phyloP scores from a whole-genome alignment of 2,888 invertebrate species.

The Scrobipalpa costella region DNA sequence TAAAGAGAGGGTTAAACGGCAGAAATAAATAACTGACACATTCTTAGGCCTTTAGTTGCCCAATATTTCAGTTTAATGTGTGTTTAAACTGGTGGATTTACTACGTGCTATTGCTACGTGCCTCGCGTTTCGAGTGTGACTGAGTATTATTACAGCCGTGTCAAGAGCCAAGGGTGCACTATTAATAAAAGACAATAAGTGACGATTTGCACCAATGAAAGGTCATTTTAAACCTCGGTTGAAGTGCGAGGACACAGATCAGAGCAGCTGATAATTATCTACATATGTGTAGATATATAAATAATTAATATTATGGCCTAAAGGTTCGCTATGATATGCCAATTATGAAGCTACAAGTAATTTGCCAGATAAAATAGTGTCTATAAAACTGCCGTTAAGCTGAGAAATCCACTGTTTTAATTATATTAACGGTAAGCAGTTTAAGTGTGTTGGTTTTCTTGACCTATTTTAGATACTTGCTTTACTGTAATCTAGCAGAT shows the following conservation, averaged over 20 bases:
- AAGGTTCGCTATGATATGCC: neutral
- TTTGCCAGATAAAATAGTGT: neutral
- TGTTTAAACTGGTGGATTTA: slow-evolving; percentile 11
- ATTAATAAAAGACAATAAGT: slow-evolving; percentile 32
- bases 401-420: neutral
- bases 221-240: slow-evolving; percentile 29
- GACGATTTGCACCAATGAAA: slow-evolving; percentile 29
- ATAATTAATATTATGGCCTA: neutral
- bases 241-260: slow-evolving; percentile 17
- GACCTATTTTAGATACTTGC: too few relatives aligned
- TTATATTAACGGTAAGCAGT: neutral
- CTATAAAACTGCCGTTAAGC: neutral
- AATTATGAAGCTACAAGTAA: neutral
- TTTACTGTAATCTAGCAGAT: too few relatives aligned
- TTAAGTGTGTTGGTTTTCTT: too few relatives aligned
- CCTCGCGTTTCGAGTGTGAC: slow-evolving; percentile 35
- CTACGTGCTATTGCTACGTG: slow-evolving; percentile 28
- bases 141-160: slow-evolving; percentile 13
- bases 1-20: neutral
- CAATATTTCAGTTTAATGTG: slow-evolving; percentile 14
- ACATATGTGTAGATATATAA: neutral
- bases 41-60: neutral
- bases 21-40: neutral
- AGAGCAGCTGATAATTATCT: neutral
- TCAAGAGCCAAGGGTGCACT: slow-evolving; percentile 46